These are phyloP conservation scores for Nymphalis c-album DNA, from an alignment of 2,888 invertebrate species.

Conservation along the genomic window DNA sequence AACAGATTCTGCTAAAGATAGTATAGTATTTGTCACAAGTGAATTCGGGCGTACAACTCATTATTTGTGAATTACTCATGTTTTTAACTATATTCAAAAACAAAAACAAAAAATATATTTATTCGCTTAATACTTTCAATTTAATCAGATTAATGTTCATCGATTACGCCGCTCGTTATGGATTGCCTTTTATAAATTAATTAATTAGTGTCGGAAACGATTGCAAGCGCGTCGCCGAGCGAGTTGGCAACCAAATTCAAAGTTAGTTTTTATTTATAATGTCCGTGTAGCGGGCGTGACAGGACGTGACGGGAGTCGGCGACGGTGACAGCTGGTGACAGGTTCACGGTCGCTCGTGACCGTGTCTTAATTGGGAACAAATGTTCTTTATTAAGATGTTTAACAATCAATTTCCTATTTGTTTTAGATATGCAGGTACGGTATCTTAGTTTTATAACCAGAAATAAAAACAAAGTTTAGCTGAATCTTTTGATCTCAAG, in stretches of 20 bases:
- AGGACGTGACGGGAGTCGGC: background rate
- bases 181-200: slow-evolving; percentile 7
- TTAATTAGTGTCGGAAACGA: slow-evolving; percentile 5
- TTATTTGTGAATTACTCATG: background rate
- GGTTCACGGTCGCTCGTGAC: slow-evolving; percentile 37
- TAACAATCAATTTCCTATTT: background rate
- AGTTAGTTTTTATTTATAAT: slow-evolving; percentile 30
- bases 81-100: too few relatives aligned
- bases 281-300: slow-evolving; percentile 33
- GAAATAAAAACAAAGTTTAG: too few relatives aligned
- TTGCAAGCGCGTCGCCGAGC: slow-evolving; percentile 26
- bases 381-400: background rate
- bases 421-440: background rate
- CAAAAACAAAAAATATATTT: background rate
- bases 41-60: too few relatives aligned
- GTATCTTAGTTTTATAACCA: too few relatives aligned
- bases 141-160: background rate
- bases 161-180: slow-evolving; percentile 1
- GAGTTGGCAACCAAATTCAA: slow-evolving; percentile 18
- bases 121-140: background rate
- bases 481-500: too few relatives aligned
- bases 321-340: slow-evolving; percentile 32
- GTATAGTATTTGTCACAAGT: background rate
- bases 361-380: slow-evolving; percentile 13
- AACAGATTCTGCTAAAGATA: background rate